Conservation (phyloP, 2,888 invertebrate genomes). For the Drosophila koepferae region DNA sequence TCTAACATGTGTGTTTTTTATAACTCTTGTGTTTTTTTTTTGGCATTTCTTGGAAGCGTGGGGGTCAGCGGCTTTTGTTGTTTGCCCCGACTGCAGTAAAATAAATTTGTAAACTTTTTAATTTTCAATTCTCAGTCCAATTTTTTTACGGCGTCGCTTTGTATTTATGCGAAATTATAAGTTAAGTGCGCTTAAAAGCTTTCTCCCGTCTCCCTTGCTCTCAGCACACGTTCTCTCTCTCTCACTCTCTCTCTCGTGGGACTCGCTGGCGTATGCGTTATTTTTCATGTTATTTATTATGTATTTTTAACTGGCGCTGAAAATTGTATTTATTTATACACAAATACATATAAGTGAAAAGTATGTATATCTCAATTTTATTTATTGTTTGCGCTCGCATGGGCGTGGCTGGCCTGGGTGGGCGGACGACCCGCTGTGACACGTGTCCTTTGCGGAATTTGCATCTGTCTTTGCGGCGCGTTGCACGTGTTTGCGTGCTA, state of each 20-base stretch:
- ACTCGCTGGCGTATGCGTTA: slow-evolving; percentile 59
- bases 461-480: slow-evolving; percentile 54
- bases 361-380: slow-evolving; percentile 73
- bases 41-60: slow-evolving; percentile 8
- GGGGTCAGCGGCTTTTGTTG: slow-evolving; percentile 42
- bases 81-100: slow-evolving; percentile 19
- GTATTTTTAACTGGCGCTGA: slow-evolving; percentile 49
- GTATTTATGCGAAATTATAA: slow-evolving; percentile 62
- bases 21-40: slow-evolving; percentile 6
- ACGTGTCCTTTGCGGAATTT: slow-evolving; percentile 67
- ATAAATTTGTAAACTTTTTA: slow-evolving; percentile 74
- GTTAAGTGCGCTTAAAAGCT: slow-evolving; percentile 82
- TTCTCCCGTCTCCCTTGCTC: slow-evolving; percentile 45
- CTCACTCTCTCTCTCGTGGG: slow-evolving; percentile 2
- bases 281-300: slow-evolving; percentile 64
- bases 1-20: neutral
- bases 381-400: slow-evolving; percentile 48
- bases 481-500: slow-evolving; percentile 5
- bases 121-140: slow-evolving; percentile 71
- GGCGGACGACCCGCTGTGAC: slow-evolving; percentile 37
- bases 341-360: slow-evolving; percentile 67
- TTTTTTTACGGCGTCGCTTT: slow-evolving; percentile 33
- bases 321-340: slow-evolving; percentile 73
- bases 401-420: slow-evolving; percentile 15
- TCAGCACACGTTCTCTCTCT: neutral